These are phyloP conservation scores for Lepidocyrtoides sp. DNA, from an alignment of 2,888 invertebrate genomes.

Conservation along the genomic window DNA sequence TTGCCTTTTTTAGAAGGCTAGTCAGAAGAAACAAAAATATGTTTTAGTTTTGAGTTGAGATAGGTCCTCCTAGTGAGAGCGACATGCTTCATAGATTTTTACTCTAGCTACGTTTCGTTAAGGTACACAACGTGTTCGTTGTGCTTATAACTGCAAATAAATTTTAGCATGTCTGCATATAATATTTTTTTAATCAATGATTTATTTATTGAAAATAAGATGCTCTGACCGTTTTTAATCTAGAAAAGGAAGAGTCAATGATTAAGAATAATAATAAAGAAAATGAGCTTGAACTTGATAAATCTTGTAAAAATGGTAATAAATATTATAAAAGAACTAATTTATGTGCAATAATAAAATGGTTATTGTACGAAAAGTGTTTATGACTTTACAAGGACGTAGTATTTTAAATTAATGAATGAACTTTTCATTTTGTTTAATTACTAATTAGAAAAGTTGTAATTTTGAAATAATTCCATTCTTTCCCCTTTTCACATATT, in stretches of 20 bases:
- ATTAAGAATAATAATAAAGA: background rate
- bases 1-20: background rate
- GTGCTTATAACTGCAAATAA: background rate
- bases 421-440: background rate
- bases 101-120: background rate
- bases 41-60: background rate
- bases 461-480: no score
- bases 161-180: background rate
- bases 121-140: background rate
- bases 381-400: background rate
- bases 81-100: slow-evolving; percentile 67
- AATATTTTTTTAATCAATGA: background rate
- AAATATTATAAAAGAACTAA: no score
- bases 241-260: background rate
- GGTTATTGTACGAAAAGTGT: background rate
- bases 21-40: background rate
- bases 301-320: no score
- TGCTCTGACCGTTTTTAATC: slow-evolving; percentile 1
- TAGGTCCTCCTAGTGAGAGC: slow-evolving; percentile 42
- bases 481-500: no score
- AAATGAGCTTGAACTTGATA: background rate
- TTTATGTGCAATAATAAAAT: background rate
- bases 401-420: background rate
- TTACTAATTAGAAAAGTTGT: background rate
- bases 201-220: background rate